Conservation (phyloP, 2,113 vertebrate species). For the Albula goreensis region DNA sequence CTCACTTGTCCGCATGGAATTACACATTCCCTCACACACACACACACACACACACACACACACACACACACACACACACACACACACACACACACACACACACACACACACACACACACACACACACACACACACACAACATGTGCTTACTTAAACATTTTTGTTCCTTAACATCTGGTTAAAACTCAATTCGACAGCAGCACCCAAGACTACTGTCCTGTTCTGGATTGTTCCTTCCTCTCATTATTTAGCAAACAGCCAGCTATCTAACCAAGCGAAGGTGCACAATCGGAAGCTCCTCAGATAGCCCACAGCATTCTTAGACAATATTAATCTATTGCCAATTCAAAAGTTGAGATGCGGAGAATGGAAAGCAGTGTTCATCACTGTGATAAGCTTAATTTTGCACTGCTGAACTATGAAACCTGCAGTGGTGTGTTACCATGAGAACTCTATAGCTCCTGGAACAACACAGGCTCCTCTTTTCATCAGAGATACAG, state of each 20-base stretch:
- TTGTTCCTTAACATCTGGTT: not conserved
- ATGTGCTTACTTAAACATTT: not conserved
- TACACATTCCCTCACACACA: not conserved
- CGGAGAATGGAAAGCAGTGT: not conserved
- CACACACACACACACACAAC: not conserved
- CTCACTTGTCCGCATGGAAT: too few relatives aligned
- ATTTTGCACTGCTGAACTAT: not conserved
- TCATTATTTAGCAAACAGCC: not conserved
- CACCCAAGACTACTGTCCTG: too few relatives aligned
- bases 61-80: not conserved
- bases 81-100: slow-evolving; percentile 5
- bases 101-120: slow-evolving; percentile 6
- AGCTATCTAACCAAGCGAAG: not conserved
- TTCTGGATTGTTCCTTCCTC: not conserved
- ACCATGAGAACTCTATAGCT: slow-evolving; percentile 6
- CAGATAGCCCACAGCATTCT: not conserved
- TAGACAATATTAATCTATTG: not conserved
- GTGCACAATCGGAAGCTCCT: not conserved
- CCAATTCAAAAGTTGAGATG: not conserved
- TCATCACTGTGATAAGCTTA: slow-evolving; percentile 9
- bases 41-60: not conserved
- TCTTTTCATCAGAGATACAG: not conserved
- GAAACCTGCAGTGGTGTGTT: not conserved
- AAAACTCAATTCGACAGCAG: too few relatives aligned
- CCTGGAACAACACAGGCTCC: not conserved